These are phyloP conservation scores for Vombatus ursinus DNA, from an alignment of 2,113 vertebrate species.

Conservation along the genomic window DNA sequence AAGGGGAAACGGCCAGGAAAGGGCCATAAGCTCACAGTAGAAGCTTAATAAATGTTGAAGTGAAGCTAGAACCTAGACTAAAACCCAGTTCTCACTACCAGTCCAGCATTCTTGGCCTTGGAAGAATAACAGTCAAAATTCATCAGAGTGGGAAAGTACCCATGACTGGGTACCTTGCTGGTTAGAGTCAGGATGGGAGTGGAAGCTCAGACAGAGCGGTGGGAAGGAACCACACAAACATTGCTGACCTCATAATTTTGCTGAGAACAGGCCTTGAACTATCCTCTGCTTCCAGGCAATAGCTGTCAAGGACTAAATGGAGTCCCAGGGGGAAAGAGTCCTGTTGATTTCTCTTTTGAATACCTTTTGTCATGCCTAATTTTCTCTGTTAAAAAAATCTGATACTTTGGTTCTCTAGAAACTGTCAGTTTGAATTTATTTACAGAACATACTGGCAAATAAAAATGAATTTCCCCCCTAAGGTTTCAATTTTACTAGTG, in stretches of 20 bases:
- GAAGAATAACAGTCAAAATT: background rate
- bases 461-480: background rate
- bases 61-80: background rate
- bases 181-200: background rate
- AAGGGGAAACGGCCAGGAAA: background rate
- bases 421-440: background rate
- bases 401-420: background rate
- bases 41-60: background rate
- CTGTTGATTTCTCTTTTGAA: background rate
- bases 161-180: background rate
- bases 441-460: background rate
- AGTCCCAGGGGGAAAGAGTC: background rate
- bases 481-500: conserved; percentile 1
- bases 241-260: background rate
- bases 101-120: background rate
- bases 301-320: background rate
- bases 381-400: background rate
- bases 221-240: background rate
- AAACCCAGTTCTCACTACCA: background rate
- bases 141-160: background rate
- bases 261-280: background rate
- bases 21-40: background rate
- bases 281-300: background rate
- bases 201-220: background rate
- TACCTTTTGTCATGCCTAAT: background rate